phyloP scores from a whole-genome alignment of 2,113 vertebrate genomes.

The Syngnathus typhle region DNA sequence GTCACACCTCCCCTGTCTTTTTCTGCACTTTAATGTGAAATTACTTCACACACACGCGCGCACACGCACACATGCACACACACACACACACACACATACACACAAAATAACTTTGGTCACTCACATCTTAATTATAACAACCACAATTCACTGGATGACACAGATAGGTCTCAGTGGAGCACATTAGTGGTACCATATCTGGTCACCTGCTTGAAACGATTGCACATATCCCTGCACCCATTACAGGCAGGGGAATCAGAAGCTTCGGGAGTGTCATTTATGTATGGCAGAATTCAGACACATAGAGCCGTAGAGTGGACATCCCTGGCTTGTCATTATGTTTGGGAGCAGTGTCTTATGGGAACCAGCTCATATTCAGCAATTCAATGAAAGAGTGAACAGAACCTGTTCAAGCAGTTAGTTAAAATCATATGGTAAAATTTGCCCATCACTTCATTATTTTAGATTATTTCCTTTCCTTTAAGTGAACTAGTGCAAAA shows the following conservation, averaged over 20 bases:
- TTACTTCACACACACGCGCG: conserved; percentile 34
- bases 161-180: conserved; percentile 30
- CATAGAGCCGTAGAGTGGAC: conserved; percentile 14
- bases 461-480: conserved; percentile 50
- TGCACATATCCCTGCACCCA: conserved; percentile 33
- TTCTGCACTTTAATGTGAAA: conserved; percentile 63
- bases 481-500: conserved; percentile 48
- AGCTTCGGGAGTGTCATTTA: conserved; percentile 34
- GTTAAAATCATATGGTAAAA: conserved; percentile 59
- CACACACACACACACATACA: conserved; percentile 4
- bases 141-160: conserved; percentile 54
- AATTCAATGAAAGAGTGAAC: conserved; percentile 38
- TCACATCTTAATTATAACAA: conserved; percentile 34
- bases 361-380: conserved; percentile 37
- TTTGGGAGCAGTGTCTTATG: conserved; percentile 36
- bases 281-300: conserved; percentile 10
- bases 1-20: conserved; percentile 50
- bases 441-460: conserved; percentile 51
- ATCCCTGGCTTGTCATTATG: conserved; percentile 28
- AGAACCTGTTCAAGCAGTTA: conserved; percentile 43
- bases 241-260: conserved; percentile 10
- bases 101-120: conserved; percentile 43
- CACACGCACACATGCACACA: no score
- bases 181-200: conserved; percentile 13
- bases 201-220: conserved; percentile 23